Base-by-base conservation (phyloP, 1,140 invertebrate genomes). In the Anoplophora glabripennis region DNA sequence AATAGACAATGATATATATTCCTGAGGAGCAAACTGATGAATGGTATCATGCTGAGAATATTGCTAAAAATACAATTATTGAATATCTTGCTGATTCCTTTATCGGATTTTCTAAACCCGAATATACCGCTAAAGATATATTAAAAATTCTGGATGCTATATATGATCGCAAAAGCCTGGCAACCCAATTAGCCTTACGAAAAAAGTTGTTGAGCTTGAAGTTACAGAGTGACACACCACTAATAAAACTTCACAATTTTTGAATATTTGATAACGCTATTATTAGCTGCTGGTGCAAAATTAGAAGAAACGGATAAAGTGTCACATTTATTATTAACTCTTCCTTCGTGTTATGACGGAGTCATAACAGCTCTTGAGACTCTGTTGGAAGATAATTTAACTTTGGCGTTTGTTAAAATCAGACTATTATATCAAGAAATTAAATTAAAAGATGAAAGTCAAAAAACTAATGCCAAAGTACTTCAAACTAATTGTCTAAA, bases 291-390 rank as follows among this genome's bases (percentile, higher is more conserved):
- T 21, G 68, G 66, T 28, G 61, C 58, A 11, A 59, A 49, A 18
- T 34, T 68, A 15, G 56, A 61, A 12, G 61, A 70, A 45, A 48
- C 40, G n/a, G 55, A 61, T 36, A 54, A 48, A 57, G 64, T 76
- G 0, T 66, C 67, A 9, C 72, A 76, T 63, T 64, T 78, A 46
- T 61, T 77, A 18, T 47, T 75, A 0, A 75, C 70, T 18, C 56
- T 78, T 37, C 72, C 77, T 5, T 37, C 64, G 37, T 56, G 35
- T 28, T 77, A 74, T 60, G 71, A 76, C 55, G 67, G 64, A 10
- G 63, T 77, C 12, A 64, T 75, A 9, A 76, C 75, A 14, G 74
- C 75, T 5, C 68, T 79, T 8, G 72, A 78, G 64, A 77, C 76
- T 3, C 52, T 77, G 28, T 14, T 11, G 3, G 53, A 55, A 34